Evolutionary conservation across 2,113 vertebrate species (phyloP).

Genomic region (Coryphaenoides rupestris): DNA sequence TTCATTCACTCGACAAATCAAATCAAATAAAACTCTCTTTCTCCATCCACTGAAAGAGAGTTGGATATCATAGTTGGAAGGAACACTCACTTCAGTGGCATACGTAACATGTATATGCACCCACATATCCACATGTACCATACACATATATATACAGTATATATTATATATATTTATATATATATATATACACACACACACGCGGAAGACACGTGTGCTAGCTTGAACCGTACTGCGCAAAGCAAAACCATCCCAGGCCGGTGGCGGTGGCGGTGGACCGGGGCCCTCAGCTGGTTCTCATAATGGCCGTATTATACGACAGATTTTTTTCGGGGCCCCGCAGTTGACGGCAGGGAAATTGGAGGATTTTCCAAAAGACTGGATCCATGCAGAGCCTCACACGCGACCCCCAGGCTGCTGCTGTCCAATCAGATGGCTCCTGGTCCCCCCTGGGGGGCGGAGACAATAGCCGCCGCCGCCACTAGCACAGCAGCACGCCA

Average conservation of each 20-base stretch:
- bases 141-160: no score
- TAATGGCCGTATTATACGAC: conserved; percentile 43
- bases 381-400: conserved; percentile 28
- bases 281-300: conserved; percentile 58
- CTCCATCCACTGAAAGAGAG: no score
- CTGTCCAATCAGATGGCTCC: conserved; percentile 36
- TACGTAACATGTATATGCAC: neutral
- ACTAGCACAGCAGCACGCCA: neutral
- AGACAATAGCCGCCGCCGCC: conserved; percentile 16
- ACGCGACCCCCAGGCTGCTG: conserved; percentile 43
- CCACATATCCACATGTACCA: conserved; percentile 5
- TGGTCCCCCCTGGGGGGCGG: neutral
- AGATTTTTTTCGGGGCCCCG: conserved; percentile 35
- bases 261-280: conserved; percentile 38
- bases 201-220: no score
- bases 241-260: conserved; percentile 31
- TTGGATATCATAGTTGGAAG: no score
- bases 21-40: no score
- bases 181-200: no score
- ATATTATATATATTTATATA: no score
- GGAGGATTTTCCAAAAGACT: conserved; percentile 52
- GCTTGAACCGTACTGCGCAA: conserved; percentile 25
- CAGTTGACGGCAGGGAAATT: conserved; percentile 66
- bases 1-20: no score
- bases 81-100: neutral